Conservation (phyloP, 2,797 vertebrate species). For the Neosalanx taihuensis region DNA sequence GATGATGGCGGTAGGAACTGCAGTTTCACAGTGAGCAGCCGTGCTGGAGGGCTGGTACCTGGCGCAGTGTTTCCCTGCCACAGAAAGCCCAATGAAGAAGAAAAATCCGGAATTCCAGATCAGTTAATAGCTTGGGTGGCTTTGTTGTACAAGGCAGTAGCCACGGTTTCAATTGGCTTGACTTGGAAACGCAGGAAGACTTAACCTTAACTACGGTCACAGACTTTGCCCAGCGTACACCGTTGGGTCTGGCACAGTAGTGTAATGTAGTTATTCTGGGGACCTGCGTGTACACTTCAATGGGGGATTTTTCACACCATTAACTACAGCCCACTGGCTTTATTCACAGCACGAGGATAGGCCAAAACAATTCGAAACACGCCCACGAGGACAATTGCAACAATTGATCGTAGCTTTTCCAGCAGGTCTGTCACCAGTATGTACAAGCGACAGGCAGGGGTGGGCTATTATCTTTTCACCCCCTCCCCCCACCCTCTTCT, state of each 20-base stretch:
- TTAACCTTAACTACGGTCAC: constrained; percentile 18
- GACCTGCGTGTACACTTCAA: constrained; percentile 60
- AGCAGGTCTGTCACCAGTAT: constrained; percentile 59
- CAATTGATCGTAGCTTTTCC: constrained; percentile 70
- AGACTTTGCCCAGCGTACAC: constrained; percentile 51
- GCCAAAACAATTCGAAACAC: constrained; percentile 69
- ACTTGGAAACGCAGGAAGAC: constrained; percentile 11
- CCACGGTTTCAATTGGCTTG: constrained; percentile 1
- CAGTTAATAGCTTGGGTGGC: constrained; percentile 26
- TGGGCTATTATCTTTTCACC: constrained; percentile 59
- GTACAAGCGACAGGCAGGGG: constrained; percentile 43
- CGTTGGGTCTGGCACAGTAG: constrained; percentile 67
- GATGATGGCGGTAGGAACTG: constrained; percentile 38
- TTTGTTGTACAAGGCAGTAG: constrained; percentile 11
- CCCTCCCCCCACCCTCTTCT: constrained; percentile 25
- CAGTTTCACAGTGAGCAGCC: constrained; percentile 3
- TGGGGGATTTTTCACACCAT: constrained; percentile 74
- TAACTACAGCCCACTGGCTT: constrained; percentile 74
- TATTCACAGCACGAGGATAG: constrained; percentile 70
- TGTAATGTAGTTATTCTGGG: constrained; percentile 70
- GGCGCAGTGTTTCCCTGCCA: constrained; percentile 35
- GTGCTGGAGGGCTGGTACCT: constrained; percentile 13
- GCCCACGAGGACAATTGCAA: constrained; percentile 67
- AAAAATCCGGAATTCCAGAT: constrained; percentile 28
- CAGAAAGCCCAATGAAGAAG: constrained; percentile 8